Evolutionary conservation across 2,797 vertebrate genomes (phyloP).

Genomic region (Pangasius larnaudii): DNA sequence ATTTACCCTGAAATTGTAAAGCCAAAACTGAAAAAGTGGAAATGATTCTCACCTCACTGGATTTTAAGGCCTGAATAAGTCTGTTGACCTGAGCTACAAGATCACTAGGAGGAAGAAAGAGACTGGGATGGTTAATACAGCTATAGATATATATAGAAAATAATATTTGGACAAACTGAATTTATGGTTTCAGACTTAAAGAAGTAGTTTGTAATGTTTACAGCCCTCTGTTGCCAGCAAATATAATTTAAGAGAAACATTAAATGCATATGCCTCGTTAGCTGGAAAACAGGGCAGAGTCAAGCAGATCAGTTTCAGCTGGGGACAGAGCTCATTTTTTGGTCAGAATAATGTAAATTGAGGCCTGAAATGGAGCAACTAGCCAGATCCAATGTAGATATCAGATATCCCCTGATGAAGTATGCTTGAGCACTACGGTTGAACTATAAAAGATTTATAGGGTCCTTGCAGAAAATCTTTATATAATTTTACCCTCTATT

Average conservation of each 20-base stretch:
- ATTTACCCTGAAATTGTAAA: constrained; percentile 23
- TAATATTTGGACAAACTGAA: neutral
- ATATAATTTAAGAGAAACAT: neutral
- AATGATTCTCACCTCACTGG: constrained; percentile 73
- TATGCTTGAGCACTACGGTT: neutral
- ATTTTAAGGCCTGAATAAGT: constrained; percentile 81
- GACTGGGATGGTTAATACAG: neutral
- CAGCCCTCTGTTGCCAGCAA: neutral
- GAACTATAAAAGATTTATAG: neutral
- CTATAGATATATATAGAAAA: neutral
- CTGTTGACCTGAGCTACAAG: constrained; percentile 76
- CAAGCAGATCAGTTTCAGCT: neutral
- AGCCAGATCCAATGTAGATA: neutral
- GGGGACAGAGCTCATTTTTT: neutral
- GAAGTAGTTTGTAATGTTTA: neutral
- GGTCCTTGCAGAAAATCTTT: neutral
- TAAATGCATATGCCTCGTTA: neutral
- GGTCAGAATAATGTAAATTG: neutral
- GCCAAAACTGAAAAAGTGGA: neutral
- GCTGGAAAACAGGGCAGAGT: neutral
- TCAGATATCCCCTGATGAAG: neutral
- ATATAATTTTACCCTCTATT: neutral
- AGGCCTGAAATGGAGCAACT: neutral
- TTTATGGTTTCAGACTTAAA: neutral
- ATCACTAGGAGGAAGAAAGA: constrained; percentile 69